Evolutionary conservation across 2,797 vertebrate species (phyloP).

Genomic region (Picus viridis): DNA sequence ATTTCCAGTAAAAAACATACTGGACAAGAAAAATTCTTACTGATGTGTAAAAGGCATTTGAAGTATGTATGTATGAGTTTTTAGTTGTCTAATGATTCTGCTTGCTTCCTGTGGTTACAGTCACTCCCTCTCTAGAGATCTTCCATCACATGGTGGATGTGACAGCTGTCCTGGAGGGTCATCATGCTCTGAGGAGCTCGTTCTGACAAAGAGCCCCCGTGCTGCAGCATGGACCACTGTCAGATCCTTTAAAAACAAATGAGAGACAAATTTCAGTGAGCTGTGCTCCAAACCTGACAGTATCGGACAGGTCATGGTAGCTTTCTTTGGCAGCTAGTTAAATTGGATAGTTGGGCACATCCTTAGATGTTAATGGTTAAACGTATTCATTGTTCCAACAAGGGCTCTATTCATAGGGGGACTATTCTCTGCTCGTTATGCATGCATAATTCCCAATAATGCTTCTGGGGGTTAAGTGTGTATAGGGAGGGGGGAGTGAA

Average conservation of each 20-base stretch:
- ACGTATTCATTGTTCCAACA: slow-evolving; percentile 71
- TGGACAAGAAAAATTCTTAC: too few species aligned
- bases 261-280: slow-evolving; percentile 39
- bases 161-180: not conserved
- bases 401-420: slow-evolving; percentile 64
- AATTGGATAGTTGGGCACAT: slow-evolving; percentile 49
- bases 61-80: not conserved
- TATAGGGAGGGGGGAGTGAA: not conserved
- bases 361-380: slow-evolving; percentile 64
- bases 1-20: not conserved
- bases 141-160: not conserved
- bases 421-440: slow-evolving; percentile 63
- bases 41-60: rapidly evolving
- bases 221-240: not conserved
- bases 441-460: slow-evolving; percentile 72
- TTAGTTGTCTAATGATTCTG: not conserved
- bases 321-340: slow-evolving; percentile 64
- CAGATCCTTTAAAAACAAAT: not conserved
- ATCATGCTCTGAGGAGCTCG: rapidly evolving
- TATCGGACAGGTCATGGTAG: slow-evolving; percentile 31
- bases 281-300: not conserved
- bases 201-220: not conserved
- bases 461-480: slow-evolving; percentile 45
- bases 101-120: not conserved
- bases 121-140: not conserved